These are phyloP conservation scores for Capitulum mitella DNA, from an alignment of 2,888 invertebrate species.

Conservation along the genomic window DNA sequence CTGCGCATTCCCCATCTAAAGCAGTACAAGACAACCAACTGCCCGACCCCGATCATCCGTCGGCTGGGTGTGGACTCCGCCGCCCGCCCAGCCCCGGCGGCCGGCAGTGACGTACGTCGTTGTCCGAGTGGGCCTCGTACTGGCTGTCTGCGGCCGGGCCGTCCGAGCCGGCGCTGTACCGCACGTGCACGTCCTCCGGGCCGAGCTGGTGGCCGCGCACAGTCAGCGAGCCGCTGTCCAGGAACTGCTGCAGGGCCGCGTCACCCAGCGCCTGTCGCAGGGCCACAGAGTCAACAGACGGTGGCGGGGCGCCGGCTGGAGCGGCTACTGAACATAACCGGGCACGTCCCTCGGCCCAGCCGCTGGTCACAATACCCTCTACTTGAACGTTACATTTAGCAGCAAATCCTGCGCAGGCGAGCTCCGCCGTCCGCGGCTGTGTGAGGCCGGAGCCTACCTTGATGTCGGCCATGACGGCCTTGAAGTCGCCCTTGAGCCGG, in stretches of 20 bases:
- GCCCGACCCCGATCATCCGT: no score
- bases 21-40: no score
- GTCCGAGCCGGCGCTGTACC: constrained; percentile 41
- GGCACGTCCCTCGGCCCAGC: no score
- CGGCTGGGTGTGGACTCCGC: no score
- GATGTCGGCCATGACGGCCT: constrained; percentile 72
- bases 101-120: constrained; percentile 66
- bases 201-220: constrained; percentile 60
- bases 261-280: constrained; percentile 55
- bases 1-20: no score
- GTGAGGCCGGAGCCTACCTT: no score
- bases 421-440: no score
- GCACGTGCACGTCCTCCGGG: constrained; percentile 46
- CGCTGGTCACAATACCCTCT: no score
- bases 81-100: constrained; percentile 60
- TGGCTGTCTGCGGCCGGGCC: constrained; percentile 57
- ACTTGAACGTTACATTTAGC: no score
- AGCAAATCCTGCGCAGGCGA: no score
- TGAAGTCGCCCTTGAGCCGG: constrained; percentile 81
- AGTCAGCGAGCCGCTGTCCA: constrained; percentile 60
- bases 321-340: no score
- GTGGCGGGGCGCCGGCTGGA: neutral
- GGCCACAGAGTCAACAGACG: constrained; percentile 19
- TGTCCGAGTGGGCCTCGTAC: constrained; percentile 57
- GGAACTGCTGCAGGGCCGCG: constrained; percentile 65